Evolutionary conservation across 2,888 invertebrate genomes (phyloP), one percentile per base, ranked within the genome.

Genomic region (Phalera bucephala): DNA sequence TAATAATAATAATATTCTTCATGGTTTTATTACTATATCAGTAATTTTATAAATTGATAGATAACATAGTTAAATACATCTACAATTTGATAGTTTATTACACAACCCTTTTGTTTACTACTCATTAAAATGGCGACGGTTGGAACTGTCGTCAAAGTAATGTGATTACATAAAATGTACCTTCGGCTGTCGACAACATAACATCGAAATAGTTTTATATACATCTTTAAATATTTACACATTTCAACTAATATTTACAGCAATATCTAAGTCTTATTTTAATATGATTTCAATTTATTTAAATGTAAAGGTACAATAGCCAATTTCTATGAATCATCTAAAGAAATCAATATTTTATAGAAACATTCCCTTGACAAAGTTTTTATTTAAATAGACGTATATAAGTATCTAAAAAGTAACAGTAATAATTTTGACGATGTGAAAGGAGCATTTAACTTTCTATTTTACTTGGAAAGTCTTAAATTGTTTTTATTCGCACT

Each of bases 61-160:
- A 67, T 85, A 84, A 83, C 79, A 78, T 78, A 74, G 63, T 76
- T 72, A 72, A 71, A 74, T 80, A 73, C 77, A 66, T 65, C 82
- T 85, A 86, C 79, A 64, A 58, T 74, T 63, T 85, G 81, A 86
- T 87, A 86, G 72, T 81, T 81, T 73, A 79, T 77, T 82, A 87
- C 87, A 87, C 87, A 87, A 87, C 87, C 87, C 73, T 84, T 83
- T 81, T 72, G 56, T 77, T 78, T 70, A 63, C 81, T 84, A 86
- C 85, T 66, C 65, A 49, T 67, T 60, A 67, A 68, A 67, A 67
- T 60, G 64, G 70, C 71, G 55, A 68, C 51, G 50, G 49, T 47
- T 13, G 43, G 56, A 62, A 61, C 40, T 40, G 56, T 57, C 62
- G 58, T 61, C 52, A 50, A 47, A 56, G 46, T 41, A 48, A 58